phyloP scores from a whole-genome alignment of 2,797 vertebrate genomes.

The Pelobates cultripes region DNA sequence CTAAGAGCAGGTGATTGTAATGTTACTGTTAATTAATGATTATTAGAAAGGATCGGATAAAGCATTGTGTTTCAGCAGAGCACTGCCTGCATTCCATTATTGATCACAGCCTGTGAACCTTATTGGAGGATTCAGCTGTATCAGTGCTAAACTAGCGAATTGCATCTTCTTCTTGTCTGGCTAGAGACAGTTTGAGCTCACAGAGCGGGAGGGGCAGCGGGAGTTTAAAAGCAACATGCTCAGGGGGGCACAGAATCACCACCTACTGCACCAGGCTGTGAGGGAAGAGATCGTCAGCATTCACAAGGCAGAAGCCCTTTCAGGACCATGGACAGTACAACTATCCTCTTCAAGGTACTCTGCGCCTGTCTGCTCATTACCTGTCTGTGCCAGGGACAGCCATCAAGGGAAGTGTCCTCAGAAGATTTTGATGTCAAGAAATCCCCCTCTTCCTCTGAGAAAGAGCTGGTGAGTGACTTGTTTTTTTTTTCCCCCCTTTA shows the following conservation, averaged over 20 bases:
- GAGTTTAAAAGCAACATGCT: constrained; percentile 45
- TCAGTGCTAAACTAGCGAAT: constrained; percentile 25
- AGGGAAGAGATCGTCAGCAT: background rate
- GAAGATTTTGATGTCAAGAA: constrained; percentile 66
- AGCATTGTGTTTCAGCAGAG: background rate
- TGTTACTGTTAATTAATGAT: constrained; percentile 4
- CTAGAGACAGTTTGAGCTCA: constrained; percentile 25
- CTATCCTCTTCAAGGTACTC: constrained; percentile 65
- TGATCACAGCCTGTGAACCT: constrained; percentile 8
- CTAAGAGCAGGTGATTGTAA: background rate
- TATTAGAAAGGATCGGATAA: background rate
- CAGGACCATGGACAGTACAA: constrained; percentile 72
- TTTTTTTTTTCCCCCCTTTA: no score
- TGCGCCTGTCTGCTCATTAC: constrained; percentile 62
- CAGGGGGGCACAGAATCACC: constrained; percentile 11
- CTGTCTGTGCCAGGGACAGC: constrained; percentile 64
- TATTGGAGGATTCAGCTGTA: constrained; percentile 38
- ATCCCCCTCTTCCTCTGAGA: constrained; percentile 63
- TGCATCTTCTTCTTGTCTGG: constrained; percentile 28
- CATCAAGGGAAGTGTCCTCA: constrained; percentile 66
- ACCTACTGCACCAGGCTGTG: background rate
- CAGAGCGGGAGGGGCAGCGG: constrained; percentile 19
- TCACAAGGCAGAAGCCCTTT: background rate
- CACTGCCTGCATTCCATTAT: constrained; percentile 5
- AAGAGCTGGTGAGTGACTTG: constrained; percentile 71